These are phyloP conservation scores for Oligia strigilis DNA, from an alignment of 2,888 invertebrate genomes.

Conservation along the genomic window DNA sequence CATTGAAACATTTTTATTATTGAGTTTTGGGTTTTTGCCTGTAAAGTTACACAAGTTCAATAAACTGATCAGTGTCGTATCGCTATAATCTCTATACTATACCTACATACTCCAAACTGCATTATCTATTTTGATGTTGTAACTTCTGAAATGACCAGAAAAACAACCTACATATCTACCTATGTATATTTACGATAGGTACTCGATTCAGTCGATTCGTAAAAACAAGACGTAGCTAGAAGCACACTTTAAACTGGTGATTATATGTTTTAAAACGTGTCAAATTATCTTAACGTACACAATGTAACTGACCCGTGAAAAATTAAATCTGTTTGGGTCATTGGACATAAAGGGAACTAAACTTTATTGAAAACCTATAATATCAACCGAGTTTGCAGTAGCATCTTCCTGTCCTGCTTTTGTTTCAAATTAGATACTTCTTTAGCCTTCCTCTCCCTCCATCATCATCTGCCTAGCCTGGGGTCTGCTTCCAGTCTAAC, in stretches of 20 bases:
- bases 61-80: slow-evolving; percentile 24
- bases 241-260: slow-evolving; percentile 14
- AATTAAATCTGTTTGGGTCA: slow-evolving; percentile 22
- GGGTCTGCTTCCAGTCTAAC: no score
- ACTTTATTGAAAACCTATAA: neutral
- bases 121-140: slow-evolving; percentile 44
- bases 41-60: slow-evolving; percentile 30
- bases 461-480: no score
- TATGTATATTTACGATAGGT: neutral
- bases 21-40: neutral
- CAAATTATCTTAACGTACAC: slow-evolving; percentile 31
- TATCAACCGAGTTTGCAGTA: neutral
- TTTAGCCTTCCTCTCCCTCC: no score
- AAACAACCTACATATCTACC: slow-evolving; percentile 18
- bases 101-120: neutral
- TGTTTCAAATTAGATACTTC: no score
- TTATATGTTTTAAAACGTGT: slow-evolving; percentile 41
- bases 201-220: neutral
- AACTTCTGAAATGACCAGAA: slow-evolving; percentile 30
- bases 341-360: neutral
- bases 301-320: slow-evolving; percentile 27
- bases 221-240: slow-evolving; percentile 22
- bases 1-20: neutral
- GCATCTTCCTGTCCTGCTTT: neutral
- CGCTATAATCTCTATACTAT: neutral